phyloP scores from a whole-genome alignment of 53 echinoderm and acorn worm genomes.

The Pentamera pediparva region DNA sequence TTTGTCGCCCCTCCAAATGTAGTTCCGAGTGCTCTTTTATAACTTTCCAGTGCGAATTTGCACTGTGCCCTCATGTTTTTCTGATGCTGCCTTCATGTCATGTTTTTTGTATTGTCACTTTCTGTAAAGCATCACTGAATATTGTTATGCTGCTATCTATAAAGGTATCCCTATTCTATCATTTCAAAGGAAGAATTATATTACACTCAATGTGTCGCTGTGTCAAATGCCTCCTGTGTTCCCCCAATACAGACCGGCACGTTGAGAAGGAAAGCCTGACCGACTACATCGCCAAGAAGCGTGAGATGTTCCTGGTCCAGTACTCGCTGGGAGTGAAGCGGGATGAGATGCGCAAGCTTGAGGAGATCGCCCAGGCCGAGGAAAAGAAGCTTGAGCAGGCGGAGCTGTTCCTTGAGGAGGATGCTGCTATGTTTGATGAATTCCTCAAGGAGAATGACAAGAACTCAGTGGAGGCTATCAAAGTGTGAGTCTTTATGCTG shows the following conservation, averaged over 20 bases:
- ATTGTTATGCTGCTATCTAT: background rate
- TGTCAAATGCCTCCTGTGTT: background rate
- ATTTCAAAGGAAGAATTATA: background rate
- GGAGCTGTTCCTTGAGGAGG: constrained; percentile 96
- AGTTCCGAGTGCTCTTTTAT: too few species aligned
- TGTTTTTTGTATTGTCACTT: too few species aligned
- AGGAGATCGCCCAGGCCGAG: constrained; percentile 97
- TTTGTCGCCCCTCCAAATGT: too few species aligned
- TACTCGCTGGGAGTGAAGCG: constrained; percentile 96
- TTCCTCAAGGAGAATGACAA: constrained; percentile 99
- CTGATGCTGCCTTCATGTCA: too few species aligned
- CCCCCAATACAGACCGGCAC: constrained; percentile 77
- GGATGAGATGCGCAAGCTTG: constrained; percentile 97
- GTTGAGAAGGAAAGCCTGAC: constrained; percentile 97
- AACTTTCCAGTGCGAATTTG: too few species aligned
- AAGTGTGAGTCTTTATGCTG: too few species aligned
- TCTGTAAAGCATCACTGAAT: too few species aligned
- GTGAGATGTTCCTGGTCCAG: constrained; percentile 98
- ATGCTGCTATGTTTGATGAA: constrained; percentile 99
- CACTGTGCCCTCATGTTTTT: too few species aligned
- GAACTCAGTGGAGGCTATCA: constrained; percentile 99
- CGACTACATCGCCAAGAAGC: constrained; percentile 98
- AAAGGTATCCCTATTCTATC: background rate
- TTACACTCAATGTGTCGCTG: background rate
- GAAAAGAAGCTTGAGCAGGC: constrained; percentile 95